These are phyloP conservation scores for Argentina silus DNA, from an alignment of 2,797 vertebrate genomes.

Conservation along the genomic window DNA sequence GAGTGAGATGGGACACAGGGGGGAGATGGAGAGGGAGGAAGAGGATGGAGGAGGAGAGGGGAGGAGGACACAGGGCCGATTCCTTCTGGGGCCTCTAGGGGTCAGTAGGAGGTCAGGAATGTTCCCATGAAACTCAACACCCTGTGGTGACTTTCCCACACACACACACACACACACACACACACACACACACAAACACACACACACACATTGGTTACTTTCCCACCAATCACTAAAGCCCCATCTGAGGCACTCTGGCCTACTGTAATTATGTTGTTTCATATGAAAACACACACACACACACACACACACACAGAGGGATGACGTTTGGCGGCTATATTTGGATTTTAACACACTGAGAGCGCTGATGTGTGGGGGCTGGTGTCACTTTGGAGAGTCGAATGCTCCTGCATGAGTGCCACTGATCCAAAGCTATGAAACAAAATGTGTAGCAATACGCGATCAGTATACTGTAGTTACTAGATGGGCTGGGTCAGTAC, in stretches of 20 bases:
- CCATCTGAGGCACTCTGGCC: background rate
- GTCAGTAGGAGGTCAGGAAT: constrained; percentile 68
- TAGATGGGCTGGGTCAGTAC: background rate
- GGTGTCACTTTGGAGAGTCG: too few species aligned
- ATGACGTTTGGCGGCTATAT: constrained; percentile 1
- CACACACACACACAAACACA: too few species aligned
- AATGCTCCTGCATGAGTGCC: too few species aligned
- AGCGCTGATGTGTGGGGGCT: background rate
- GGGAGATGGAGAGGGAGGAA: background rate
- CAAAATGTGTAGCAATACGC: too few species aligned
- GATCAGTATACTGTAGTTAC: too few species aligned
- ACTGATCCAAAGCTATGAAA: too few species aligned
- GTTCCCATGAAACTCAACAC: constrained; percentile 72
- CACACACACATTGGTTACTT: constrained; percentile 39
- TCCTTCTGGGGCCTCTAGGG: constrained; percentile 40
- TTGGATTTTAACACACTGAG: background rate
- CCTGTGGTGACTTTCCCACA: constrained; percentile 32
- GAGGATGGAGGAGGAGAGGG: background rate
- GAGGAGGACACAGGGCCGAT: background rate
- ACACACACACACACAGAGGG: background rate
- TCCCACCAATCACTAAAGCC: constrained; percentile 27
- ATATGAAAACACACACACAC: background rate
- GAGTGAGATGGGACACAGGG: background rate
- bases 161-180: too few species aligned
- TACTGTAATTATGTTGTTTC: background rate